Evolutionary conservation across 2,113 vertebrate species (phyloP).

Genomic region (Pithys albifrons): DNA sequence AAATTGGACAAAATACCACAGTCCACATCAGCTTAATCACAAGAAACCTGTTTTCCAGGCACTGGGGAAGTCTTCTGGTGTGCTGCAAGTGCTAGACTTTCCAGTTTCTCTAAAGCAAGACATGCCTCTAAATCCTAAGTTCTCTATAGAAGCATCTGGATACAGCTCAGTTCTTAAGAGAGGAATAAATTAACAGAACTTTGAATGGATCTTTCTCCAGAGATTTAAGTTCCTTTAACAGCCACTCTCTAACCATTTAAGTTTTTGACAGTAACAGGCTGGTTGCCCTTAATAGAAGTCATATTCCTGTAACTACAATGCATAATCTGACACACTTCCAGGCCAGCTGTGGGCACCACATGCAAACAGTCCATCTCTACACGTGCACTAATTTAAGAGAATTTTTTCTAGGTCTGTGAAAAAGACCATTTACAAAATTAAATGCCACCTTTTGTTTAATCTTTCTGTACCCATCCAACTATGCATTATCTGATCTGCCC

Average conservation of each 20-base stretch:
- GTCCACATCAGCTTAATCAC: not conserved
- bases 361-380: not conserved
- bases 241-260: not conserved
- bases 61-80: not conserved
- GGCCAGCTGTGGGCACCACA: not conserved
- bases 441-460: not conserved
- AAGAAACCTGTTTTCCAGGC: not conserved
- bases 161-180: not conserved
- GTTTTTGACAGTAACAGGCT: not conserved
- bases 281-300: not conserved
- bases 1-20: not conserved
- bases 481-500: not conserved
- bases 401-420: not conserved
- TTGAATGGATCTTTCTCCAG: not conserved
- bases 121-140: not conserved
- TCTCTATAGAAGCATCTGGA: not conserved
- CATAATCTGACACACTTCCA: not conserved
- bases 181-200: not conserved
- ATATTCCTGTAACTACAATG: not conserved
- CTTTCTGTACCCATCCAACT: not conserved
- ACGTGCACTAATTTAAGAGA: not conserved
- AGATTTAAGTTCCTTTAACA: not conserved
- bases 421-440: not conserved
- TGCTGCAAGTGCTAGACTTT: not conserved
- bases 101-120: not conserved